phyloP scores from a whole-genome alignment of 2,113 vertebrate genomes.

The Psophia crepitans region DNA sequence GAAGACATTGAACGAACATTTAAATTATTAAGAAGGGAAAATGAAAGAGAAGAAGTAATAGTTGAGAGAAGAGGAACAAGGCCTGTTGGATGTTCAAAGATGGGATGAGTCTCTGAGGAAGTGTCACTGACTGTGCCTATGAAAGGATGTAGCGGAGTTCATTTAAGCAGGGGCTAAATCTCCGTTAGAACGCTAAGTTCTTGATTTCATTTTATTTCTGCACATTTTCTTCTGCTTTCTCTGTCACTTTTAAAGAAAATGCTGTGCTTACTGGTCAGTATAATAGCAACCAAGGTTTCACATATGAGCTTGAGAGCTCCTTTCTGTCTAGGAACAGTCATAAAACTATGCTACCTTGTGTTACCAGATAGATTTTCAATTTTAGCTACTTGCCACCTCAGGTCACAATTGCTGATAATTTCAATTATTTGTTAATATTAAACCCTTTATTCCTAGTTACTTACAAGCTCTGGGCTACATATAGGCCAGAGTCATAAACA shows the following conservation, averaged over 20 bases:
- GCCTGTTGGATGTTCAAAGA: not conserved
- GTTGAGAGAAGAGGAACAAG: not conserved
- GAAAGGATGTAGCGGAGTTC: not conserved
- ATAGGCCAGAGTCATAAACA: not conserved
- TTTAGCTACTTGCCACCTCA: not conserved
- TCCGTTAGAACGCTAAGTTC: not conserved
- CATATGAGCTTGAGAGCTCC: rapidly evolving
- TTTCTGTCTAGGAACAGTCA: not conserved
- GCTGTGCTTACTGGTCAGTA: not conserved
- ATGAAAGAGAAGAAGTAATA: not conserved
- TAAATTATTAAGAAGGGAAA: not conserved
- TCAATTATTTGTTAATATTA: not conserved
- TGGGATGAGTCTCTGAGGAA: not conserved
- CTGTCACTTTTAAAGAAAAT: not conserved
- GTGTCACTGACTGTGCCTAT: not conserved
- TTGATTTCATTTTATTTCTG: not conserved
- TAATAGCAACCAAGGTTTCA: not conserved
- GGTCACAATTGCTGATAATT: not conserved
- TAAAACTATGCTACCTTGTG: not conserved
- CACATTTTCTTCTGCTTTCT: not conserved
- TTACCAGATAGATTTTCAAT: not conserved
- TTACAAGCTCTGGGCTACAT: not conserved
- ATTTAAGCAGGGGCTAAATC: not conserved
- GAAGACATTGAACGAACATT: not conserved
- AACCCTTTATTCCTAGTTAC: not conserved